Percentiles rank a stretch among this genome's conserved stretches.
Evolutionary conservation across 2,797 vertebrate genomes (phyloP).

Genomic region (Pagetopsis macropterus): DNA sequence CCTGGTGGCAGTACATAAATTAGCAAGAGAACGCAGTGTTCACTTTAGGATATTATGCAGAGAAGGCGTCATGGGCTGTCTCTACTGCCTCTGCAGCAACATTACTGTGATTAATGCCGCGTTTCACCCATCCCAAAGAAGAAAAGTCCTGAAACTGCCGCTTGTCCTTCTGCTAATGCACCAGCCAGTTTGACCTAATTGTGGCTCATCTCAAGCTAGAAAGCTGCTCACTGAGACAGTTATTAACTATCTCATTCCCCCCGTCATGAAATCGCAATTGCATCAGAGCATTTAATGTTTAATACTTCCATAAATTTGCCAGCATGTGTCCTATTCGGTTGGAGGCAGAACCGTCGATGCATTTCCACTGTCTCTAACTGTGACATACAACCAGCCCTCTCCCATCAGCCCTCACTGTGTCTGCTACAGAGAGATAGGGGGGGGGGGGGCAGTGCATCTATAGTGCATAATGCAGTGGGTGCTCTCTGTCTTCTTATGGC

Average conservation of each 20-base stretch:
- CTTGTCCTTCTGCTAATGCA: conserved; percentile 74
- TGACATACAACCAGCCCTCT: conserved; percentile 61
- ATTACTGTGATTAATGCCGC: conserved; percentile 81
- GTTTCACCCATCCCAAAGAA: conserved; percentile 72
- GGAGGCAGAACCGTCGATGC: conserved; percentile 45
- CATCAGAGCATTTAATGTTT: conserved; percentile 79
- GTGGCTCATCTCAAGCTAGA: conserved; percentile 67
- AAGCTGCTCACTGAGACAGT: conserved; percentile 68
- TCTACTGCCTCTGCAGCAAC: conserved; percentile 70
- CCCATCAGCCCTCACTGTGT: conserved; percentile 42
- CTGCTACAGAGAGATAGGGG: conserved; percentile 19
- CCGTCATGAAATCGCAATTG: conserved; percentile 75
- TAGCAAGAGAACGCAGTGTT: conserved; percentile 68
- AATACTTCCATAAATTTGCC: conserved; percentile 82
- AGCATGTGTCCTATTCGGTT: conserved; percentile 58
- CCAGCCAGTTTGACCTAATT: conserved; percentile 79
- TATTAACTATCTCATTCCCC: conserved; percentile 78
- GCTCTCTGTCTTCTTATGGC: conserved; percentile 28
- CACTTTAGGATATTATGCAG: conserved; percentile 78
- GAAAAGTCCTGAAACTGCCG: conserved; percentile 75
- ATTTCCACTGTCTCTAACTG: conserved; percentile 51
- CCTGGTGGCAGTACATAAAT: conserved; percentile 78
- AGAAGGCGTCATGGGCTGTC: conserved; percentile 71
- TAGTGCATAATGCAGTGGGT: conserved; percentile 28
- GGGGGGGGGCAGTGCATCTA: conserved; percentile 21